These are phyloP conservation scores for Aleadryas rufinucha DNA, from an alignment of 2,113 vertebrate genomes.

Conservation along the genomic window DNA sequence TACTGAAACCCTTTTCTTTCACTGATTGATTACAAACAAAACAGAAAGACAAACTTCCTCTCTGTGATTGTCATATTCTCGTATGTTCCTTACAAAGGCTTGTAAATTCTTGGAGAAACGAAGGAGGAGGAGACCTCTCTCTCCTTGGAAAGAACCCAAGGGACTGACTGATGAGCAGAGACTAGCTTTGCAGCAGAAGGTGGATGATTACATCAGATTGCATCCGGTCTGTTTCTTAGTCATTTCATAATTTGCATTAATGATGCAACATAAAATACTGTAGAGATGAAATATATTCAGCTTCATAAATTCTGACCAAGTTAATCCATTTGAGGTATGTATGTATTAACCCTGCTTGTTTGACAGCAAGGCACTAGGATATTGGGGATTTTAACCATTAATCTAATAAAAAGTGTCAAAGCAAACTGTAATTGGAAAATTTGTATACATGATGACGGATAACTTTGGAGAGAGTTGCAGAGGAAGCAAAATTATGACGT, in stretches of 20 bases:
- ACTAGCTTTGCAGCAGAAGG: conserved; percentile 79
- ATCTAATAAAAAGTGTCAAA: conserved; percentile 34
- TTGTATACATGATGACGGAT: neutral
- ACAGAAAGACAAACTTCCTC: neutral
- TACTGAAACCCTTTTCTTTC: neutral
- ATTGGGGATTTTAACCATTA: conserved; percentile 3
- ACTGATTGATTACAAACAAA: neutral
- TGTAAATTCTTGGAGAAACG: conserved; percentile 79
- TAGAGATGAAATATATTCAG: conserved; percentile 4
- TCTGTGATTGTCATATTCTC: neutral
- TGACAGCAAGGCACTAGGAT: neutral
- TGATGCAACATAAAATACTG: conserved; percentile 9
- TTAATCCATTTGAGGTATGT: neutral
- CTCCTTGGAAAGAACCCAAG: conserved; percentile 74
- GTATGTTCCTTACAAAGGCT: conserved; percentile 65
- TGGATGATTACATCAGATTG: conserved; percentile 80
- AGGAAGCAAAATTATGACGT: conserved; percentile 13
- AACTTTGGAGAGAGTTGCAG: neutral
- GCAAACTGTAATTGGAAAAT: conserved; percentile 26
- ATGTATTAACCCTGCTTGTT: neutral
- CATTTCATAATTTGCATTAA: conserved; percentile 40
- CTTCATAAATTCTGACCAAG: neutral
- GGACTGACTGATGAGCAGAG: conserved; percentile 80
- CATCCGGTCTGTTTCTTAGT: conserved; percentile 78
- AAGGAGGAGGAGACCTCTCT: conserved; percentile 56